phyloP scores from a whole-genome alignment of 1,140 invertebrate species.

The Ericerus pela region DNA sequence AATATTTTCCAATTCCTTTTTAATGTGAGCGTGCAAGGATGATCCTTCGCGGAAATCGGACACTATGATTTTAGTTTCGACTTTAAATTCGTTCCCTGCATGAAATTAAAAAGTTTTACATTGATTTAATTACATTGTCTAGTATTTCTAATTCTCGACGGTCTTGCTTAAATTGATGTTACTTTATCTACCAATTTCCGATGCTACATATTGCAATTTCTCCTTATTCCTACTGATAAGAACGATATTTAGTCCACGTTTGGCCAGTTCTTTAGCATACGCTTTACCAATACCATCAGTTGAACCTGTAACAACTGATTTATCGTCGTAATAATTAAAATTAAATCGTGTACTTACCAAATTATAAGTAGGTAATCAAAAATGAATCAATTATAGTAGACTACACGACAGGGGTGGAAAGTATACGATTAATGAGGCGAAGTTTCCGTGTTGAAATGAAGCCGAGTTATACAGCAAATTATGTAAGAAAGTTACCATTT shows the following conservation, averaged over 20 bases:
- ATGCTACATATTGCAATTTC: constrained; percentile 54
- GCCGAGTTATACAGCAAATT: no score
- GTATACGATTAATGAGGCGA: no score
- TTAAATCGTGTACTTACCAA: no score
- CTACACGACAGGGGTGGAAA: no score
- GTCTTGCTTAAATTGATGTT: no score
- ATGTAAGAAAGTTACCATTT: no score
- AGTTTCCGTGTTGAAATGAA: no score
- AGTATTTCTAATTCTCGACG: no score
- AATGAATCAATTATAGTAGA: no score
- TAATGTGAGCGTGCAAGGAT: constrained; percentile 49
- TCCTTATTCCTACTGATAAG: constrained; percentile 66
- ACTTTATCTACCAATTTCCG: constrained; percentile 62
- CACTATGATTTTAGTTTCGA: constrained; percentile 57
- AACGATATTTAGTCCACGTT: constrained; percentile 62
- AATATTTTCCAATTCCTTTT: constrained; percentile 49
- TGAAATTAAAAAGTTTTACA: constrained; percentile 25
- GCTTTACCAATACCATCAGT: constrained; percentile 87
- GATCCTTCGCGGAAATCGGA: constrained; percentile 64
- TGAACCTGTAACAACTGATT: constrained; percentile 78
- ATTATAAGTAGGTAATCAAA: no score
- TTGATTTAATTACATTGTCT: no score
- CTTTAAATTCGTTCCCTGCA: constrained; percentile 41
- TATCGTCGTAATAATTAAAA: no score
- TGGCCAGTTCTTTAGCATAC: constrained; percentile 70